Evolutionary conservation across 2,113 vertebrate species (phyloP).

Genomic region (Hyperopisus bebe): DNA sequence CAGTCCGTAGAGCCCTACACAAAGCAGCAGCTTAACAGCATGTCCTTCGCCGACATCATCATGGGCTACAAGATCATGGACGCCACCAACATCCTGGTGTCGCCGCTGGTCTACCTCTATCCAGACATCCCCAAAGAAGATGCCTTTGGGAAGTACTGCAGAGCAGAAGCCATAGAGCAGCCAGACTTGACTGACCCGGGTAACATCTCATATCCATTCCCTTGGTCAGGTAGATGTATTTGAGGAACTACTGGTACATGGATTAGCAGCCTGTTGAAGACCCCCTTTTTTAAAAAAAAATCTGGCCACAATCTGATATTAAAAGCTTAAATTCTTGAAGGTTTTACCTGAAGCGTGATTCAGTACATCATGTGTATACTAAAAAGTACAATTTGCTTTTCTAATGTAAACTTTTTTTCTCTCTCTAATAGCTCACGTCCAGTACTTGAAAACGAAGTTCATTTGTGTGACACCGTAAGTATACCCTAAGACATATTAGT

Average conservation of each 20-base stretch:
- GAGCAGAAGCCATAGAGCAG: conserved; percentile 78
- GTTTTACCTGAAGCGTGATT: neutral
- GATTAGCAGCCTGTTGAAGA: neutral
- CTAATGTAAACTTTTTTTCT: neutral
- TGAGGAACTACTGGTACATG: neutral
- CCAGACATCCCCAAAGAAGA: conserved; percentile 97
- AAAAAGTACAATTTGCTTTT: neutral
- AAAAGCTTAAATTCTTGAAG: neutral
- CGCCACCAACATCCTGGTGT: conserved; percentile 95
- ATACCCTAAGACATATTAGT: conserved; percentile 14
- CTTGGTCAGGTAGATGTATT: neutral
- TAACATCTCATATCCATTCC: conserved; percentile 43
- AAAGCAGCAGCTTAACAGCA: conserved; percentile 97
- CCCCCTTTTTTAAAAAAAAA: neutral
- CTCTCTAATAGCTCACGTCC: conserved; percentile 70
- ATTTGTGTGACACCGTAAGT: conserved; percentile 99
- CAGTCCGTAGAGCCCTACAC: conserved; percentile 98
- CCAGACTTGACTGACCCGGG: conserved; percentile 77
- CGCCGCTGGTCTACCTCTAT: conserved; percentile 89
- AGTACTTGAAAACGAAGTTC: conserved; percentile 97
- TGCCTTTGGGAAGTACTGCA: conserved; percentile 94
- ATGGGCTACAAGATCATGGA: conserved; percentile 99
- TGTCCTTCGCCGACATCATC: conserved; percentile 98
- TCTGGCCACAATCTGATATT: neutral
- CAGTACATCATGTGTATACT: neutral